Evolutionary conservation across 2,797 vertebrate species (phyloP).

Genomic region (Gadopsis bispinosus): DNA sequence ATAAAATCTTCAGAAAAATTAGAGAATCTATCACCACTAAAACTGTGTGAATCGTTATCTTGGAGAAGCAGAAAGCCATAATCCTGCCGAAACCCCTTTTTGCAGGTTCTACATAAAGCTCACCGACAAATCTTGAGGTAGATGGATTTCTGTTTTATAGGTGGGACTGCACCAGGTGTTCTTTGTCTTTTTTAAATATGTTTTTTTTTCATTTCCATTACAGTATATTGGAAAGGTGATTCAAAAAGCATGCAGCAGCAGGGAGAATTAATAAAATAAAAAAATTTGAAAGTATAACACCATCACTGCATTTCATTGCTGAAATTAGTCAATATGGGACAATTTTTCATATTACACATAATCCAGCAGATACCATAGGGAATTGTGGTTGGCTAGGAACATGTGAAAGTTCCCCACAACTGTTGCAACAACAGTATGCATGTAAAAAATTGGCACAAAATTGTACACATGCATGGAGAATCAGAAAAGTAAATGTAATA

Average conservation of each 20-base stretch:
- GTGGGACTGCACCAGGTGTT: neutral
- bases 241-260: neutral
- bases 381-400: neutral
- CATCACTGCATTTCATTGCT: neutral
- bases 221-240: neutral
- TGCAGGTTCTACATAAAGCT: conserved; percentile 21
- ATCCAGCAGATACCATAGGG: neutral
- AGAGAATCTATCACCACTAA: conserved; percentile 14
- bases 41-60: conserved; percentile 25
- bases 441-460: neutral
- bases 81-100: conserved; percentile 8
- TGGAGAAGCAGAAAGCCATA: conserved; percentile 5
- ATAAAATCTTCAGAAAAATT: neutral
- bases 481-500: neutral
- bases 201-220: neutral
- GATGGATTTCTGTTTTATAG: conserved; percentile 22
- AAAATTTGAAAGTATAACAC: neutral
- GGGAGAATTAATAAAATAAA: neutral
- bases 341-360: neutral
- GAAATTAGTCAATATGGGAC: neutral
- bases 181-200: neutral
- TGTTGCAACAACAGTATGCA: too few relatives aligned
- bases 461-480: neutral
- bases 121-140: conserved; percentile 1
- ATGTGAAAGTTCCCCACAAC: neutral